These are phyloP conservation scores for Phyto melanocephala DNA, from an alignment of 2,888 invertebrate species.

Conservation along the genomic window DNA sequence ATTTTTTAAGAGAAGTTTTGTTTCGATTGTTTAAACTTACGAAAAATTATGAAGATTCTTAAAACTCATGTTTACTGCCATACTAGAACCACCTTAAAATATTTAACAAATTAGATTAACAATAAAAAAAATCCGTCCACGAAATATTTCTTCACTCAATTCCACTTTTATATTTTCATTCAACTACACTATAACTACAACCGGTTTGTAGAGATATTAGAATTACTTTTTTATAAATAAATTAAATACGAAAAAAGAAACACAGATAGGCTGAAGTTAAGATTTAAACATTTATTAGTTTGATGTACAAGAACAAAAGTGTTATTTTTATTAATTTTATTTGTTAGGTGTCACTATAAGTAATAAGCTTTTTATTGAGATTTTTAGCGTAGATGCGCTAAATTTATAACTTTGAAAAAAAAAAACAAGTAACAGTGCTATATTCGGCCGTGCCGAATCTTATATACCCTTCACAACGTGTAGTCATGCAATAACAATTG, in stretches of 20 bases:
- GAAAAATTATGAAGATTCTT: neutral
- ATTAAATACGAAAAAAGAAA: neutral
- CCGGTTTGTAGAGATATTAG: neutral
- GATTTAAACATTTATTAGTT: slow-evolving; percentile 21
- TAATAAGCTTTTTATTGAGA: neutral
- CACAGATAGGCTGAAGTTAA: neutral
- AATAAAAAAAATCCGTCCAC: neutral
- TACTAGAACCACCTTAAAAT: neutral
- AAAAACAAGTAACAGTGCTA: too few relatives aligned
- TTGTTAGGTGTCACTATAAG: slow-evolving; percentile 19
- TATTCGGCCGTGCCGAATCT: too few relatives aligned
- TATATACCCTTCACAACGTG: too few relatives aligned
- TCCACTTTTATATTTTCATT: neutral
- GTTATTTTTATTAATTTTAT: slow-evolving; percentile 33
- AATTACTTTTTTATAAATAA: slow-evolving; percentile 6
- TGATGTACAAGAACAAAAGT: slow-evolving; percentile 14
- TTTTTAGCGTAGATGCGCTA: neutral
- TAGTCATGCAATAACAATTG: too few relatives aligned
- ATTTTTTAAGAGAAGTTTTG: too few relatives aligned
- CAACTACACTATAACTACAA: neutral
- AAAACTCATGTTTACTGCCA: neutral
- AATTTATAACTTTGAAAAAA: too few relatives aligned
- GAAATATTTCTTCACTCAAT: neutral
- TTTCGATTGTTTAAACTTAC: neutral
- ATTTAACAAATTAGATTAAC: neutral